Evolutionary conservation across 2,797 vertebrate genomes (phyloP).

Genomic region (Natrix natrix): DNA sequence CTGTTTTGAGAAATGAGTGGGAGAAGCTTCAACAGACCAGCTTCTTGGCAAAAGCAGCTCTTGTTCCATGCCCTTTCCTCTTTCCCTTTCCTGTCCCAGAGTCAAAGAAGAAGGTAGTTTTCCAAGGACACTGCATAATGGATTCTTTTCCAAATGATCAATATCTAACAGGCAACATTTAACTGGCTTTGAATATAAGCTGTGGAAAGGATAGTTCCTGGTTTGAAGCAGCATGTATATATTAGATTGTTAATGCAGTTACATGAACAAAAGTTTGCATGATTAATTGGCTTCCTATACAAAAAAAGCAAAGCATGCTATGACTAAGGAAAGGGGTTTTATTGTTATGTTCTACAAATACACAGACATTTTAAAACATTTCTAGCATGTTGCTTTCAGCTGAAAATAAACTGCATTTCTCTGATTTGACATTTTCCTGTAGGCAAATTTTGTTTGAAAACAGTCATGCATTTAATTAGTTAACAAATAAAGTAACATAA

Average conservation of each 20-base stretch:
- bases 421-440: conserved; percentile 44
- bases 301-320: conserved; percentile 80
- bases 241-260: conserved; percentile 78
- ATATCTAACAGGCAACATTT: conserved; percentile 67
- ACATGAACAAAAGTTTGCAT: conserved; percentile 73
- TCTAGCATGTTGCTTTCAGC: conserved; percentile 60
- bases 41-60: conserved; percentile 64
- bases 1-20: conserved; percentile 66
- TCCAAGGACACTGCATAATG: conserved; percentile 9
- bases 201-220: conserved; percentile 56
- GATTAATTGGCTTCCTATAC: conserved; percentile 86
- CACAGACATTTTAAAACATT: conserved; percentile 83
- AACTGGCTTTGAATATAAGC: conserved; percentile 71
- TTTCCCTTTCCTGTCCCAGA: conserved; percentile 61
- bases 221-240: conserved; percentile 75
- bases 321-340: conserved; percentile 75
- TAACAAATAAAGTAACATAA: conserved; percentile 38
- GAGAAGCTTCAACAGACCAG: conserved; percentile 58
- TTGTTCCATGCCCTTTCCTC: conserved; percentile 50
- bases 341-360: conserved; percentile 79
- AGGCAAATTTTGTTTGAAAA: conserved; percentile 41
- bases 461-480: conserved; percentile 31
- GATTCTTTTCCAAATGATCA: conserved; percentile 55
- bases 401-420: conserved; percentile 53
- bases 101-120: conserved; percentile 31